Evolutionary conservation across 2,797 vertebrate species (phyloP).

Genomic region (Notoglanidium macrostoma): DNA sequence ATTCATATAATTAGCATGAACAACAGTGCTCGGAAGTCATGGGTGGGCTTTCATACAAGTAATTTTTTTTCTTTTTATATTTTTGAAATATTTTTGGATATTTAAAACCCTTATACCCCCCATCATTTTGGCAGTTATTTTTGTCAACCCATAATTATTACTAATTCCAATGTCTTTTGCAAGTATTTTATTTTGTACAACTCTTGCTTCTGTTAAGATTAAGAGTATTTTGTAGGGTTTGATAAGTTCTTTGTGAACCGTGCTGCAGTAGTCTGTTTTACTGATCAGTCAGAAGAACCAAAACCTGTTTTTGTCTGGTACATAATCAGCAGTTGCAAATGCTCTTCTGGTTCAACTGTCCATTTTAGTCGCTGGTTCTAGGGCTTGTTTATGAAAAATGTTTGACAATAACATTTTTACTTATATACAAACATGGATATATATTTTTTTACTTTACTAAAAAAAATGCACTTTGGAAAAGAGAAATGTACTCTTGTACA

Average conservation of each 20-base stretch:
- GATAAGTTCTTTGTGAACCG: conserved; percentile 58
- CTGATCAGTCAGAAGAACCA: conserved; percentile 36
- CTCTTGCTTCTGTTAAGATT: conserved; percentile 58
- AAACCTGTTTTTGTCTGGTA: conserved; percentile 73
- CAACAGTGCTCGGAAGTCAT: conserved; percentile 68
- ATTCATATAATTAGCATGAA: conserved; percentile 71
- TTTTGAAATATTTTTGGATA: conserved; percentile 50
- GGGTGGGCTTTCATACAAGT: conserved; percentile 62
- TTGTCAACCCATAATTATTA: conserved; percentile 62
- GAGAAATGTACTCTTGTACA: conserved; percentile 64
- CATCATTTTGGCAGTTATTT: conserved; percentile 68
- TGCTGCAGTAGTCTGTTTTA: conserved; percentile 35
- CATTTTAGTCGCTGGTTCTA: conserved; percentile 73
- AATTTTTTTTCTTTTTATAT: conserved; percentile 71
- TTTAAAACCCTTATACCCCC: conserved; percentile 63
- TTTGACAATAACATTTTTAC: conserved; percentile 83
- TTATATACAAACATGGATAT: conserved; percentile 80
- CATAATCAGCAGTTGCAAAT: conserved; percentile 71
- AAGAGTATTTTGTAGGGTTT: conserved; percentile 63
- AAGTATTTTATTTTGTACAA: conserved; percentile 64
- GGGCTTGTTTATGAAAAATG: conserved; percentile 72
- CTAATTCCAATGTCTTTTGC: conserved; percentile 71
- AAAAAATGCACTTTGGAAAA: conserved; percentile 79
- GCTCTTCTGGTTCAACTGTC: conserved; percentile 67
- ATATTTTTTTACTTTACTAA: conserved; percentile 81